Conservation (phyloP, 1,140 invertebrate species). For the Carcinoscorpius rotundicauda region DNA sequence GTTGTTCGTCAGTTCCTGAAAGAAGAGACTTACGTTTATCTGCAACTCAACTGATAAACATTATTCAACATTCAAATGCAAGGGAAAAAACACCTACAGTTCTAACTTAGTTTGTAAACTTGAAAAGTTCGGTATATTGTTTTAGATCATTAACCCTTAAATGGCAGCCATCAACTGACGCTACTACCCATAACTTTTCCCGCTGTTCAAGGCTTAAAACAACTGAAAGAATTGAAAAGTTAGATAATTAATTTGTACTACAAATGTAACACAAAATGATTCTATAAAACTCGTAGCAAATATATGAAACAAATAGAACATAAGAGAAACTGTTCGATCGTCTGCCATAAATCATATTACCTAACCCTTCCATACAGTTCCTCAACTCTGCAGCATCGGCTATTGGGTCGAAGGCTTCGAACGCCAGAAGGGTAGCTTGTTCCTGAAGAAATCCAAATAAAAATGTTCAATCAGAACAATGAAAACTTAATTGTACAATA, state of each 20-base stretch:
- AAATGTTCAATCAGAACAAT: too few relatives aligned
- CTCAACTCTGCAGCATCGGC: slow-evolving; percentile 73
- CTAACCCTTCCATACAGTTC: slow-evolving; percentile 87
- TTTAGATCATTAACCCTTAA: slow-evolving; percentile 6
- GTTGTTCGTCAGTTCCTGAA: slow-evolving; percentile 69
- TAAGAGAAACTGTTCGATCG: background rate
- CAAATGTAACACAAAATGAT: background rate
- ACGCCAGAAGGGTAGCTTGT: too few relatives aligned
- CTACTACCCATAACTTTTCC: background rate
- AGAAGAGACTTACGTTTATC: too few relatives aligned
- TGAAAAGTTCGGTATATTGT: too few relatives aligned
- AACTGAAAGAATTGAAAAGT: slow-evolving; percentile 7
- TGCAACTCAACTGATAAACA: too few relatives aligned
- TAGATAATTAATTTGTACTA: slow-evolving; percentile 1
- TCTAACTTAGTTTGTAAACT: too few relatives aligned
- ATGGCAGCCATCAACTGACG: background rate
- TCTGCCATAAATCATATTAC: slow-evolving; percentile 21
- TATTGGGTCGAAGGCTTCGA: slow-evolving; percentile 61
- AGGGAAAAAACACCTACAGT: too few relatives aligned
- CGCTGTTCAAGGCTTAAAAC: slow-evolving; percentile 39
- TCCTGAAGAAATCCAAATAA: too few relatives aligned
- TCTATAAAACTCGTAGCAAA: slow-evolving; percentile 5
- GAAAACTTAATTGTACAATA: too few relatives aligned
- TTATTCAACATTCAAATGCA: too few relatives aligned
- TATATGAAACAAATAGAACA: background rate